A percentile compares a stretch with the other conserved stretches of the same genome.
These are phyloP conservation scores for Poecilobothrus nobilitatus DNA, from an alignment of 2,888 invertebrate species.

Conservation along the genomic window DNA sequence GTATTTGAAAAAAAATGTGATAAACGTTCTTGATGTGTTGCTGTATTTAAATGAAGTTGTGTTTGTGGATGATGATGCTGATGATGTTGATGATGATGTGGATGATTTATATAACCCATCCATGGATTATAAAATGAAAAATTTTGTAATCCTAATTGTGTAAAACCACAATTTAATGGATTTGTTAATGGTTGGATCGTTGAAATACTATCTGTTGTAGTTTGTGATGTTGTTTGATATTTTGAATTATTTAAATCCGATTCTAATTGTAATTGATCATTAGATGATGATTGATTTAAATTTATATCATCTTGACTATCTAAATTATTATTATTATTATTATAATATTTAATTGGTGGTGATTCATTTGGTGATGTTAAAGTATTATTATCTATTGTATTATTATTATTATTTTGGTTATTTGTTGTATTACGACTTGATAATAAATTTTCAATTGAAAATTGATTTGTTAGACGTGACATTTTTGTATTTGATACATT, in stretches of 20 bases:
- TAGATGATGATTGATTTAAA: not conserved
- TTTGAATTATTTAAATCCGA: not conserved
- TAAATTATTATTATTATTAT: conserved; percentile 5
- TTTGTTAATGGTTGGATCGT: conserved; percentile 13
- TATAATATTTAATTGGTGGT: not conserved
- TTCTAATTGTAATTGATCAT: not conserved
- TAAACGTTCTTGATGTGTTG: conserved; percentile 36
- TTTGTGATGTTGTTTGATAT: not conserved
- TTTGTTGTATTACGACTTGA: conserved; percentile 29
- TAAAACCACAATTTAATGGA: conserved; percentile 13
- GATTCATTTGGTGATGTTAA: not conserved
- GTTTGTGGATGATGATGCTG: not conserved
- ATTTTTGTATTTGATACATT: conserved; percentile 27
- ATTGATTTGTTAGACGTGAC: conserved; percentile 40
- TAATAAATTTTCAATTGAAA: conserved; percentile 43
- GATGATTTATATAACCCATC: conserved; percentile 42
- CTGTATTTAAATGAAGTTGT: not conserved
- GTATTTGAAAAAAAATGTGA: conserved; percentile 34
- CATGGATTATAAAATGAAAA: conserved; percentile 40
- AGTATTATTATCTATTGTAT: not conserved
- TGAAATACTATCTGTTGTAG: not conserved
- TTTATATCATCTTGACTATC: not conserved
- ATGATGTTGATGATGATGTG: conserved; percentile 16
- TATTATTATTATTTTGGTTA: not conserved
- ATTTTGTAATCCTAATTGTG: conserved; percentile 8